Conservation (phyloP, 2,888 invertebrate species). For the Nipponacmea schrenckii region DNA sequence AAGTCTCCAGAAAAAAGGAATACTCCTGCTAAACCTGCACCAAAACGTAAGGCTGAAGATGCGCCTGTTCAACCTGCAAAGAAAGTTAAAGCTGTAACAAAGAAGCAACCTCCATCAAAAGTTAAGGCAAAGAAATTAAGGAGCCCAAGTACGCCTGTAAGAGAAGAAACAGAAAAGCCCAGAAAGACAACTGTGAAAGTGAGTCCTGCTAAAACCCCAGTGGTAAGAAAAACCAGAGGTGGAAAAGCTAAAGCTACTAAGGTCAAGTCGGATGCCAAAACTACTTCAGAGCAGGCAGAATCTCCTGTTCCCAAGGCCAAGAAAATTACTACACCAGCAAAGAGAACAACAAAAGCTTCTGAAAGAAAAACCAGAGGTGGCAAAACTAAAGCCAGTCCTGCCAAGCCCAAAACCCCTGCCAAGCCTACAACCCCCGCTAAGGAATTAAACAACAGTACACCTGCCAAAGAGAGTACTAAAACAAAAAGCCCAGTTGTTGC, state of each 20-base stretch:
- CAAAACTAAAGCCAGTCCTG: neutral
- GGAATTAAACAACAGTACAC: too few species aligned
- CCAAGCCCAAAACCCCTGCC: neutral
- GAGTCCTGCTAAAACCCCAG: neutral
- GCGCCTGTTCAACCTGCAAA: neutral
- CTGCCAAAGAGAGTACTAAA: too few species aligned
- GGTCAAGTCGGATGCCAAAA: neutral
- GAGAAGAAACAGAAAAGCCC: neutral
- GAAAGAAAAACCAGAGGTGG: too few species aligned
- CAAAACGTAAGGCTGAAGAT: neutral
- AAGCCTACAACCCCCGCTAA: too few species aligned
- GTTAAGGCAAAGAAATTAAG: neutral
- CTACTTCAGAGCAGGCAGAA: neutral
- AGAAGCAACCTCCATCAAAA: neutral
- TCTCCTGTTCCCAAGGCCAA: neutral
- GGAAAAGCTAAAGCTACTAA: neutral
- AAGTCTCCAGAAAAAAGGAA: slow-evolving; percentile 5
- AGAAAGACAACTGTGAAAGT: neutral
- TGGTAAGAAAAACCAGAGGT: neutral
- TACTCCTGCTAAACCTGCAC: neutral
- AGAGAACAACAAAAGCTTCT: neutral
- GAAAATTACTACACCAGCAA: neutral
- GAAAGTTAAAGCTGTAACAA: neutral
- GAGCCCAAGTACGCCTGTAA: neutral
- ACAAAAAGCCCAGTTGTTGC: too few species aligned